phyloP scores from a whole-genome alignment of 2,888 invertebrate species.

The Erannis defoliaria region DNA sequence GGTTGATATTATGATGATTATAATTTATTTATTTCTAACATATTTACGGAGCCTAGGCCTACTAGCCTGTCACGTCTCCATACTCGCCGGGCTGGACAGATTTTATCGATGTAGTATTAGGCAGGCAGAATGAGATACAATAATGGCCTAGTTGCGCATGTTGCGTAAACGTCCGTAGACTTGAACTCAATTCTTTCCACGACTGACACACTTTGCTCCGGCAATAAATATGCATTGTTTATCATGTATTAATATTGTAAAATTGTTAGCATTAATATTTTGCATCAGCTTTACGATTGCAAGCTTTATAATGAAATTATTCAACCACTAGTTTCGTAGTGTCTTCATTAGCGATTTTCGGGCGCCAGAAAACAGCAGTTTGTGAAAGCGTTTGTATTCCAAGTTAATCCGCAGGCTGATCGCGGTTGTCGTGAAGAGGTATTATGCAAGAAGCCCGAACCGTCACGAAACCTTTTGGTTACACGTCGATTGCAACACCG shows the following conservation, averaged over 20 bases:
- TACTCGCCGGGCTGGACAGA: no score
- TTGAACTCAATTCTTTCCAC: slow-evolving; percentile 76
- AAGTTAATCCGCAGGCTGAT: slow-evolving; percentile 44
- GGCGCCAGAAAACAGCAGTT: slow-evolving; percentile 13
- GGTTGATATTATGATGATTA: no score
- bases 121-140: slow-evolving; percentile 64
- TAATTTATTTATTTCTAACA: no score
- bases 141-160: slow-evolving; percentile 76
- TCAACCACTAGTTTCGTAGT: neutral
- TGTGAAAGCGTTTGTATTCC: slow-evolving; percentile 26
- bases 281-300: neutral
- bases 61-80: no score
- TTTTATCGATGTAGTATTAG: slow-evolving; percentile 32
- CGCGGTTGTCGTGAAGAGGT: slow-evolving; percentile 60
- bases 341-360: neutral
- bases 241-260: neutral
- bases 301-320: neutral
- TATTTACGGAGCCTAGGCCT: no score
- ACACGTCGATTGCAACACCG: slow-evolving; percentile 66
- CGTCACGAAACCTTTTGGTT: slow-evolving; percentile 79
- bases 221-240: slow-evolving; percentile 30
- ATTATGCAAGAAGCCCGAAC: slow-evolving; percentile 73
- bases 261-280: neutral
- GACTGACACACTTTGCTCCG: slow-evolving; percentile 62
- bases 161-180: slow-evolving; percentile 82